Percentiles rank a stretch among this genome's conserved stretches.
Conservation (phyloP, 1,140 invertebrate species). For the Chrysomallon squamiferum region DNA sequence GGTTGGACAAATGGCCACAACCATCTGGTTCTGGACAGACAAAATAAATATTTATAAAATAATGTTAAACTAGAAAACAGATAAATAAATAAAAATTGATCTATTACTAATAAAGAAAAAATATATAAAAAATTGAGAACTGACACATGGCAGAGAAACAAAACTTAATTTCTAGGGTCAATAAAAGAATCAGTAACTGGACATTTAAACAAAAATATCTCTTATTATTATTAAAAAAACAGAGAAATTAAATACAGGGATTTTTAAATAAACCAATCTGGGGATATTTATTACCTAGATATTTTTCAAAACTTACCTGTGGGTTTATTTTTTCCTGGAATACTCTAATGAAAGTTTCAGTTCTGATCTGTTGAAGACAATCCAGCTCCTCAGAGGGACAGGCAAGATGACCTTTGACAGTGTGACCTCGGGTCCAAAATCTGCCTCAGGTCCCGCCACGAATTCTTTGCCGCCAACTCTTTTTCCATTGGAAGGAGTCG, state of each 20-base stretch:
- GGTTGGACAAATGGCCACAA: slow-evolving; percentile 78
- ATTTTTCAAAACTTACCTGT: too few species aligned
- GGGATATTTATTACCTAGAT: too few species aligned
- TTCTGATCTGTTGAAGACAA: slow-evolving; percentile 70
- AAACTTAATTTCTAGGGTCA: too few species aligned
- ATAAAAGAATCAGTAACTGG: too few species aligned
- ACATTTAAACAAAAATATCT: too few species aligned
- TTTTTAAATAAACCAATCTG: too few species aligned
- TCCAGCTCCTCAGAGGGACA: slow-evolving; percentile 71
- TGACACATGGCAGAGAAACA: too few species aligned
- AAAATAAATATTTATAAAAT: not conserved
- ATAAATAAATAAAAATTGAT: not conserved
- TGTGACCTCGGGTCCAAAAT: slow-evolving; percentile 73
- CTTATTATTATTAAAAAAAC: too few species aligned
- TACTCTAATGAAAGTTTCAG: slow-evolving; percentile 54
- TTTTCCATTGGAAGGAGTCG: slow-evolving; percentile 73
- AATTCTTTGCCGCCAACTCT: slow-evolving; percentile 64
- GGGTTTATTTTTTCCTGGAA: slow-evolving; percentile 54
- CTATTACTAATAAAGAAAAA: not conserved
- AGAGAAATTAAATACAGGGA: too few species aligned
- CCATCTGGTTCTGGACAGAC: slow-evolving; percentile 54
- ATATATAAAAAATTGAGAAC: too few species aligned
- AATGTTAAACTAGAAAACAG: not conserved
- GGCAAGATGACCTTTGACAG: slow-evolving; percentile 59
- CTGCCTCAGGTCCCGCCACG: slow-evolving; percentile 64